phyloP scores from a whole-genome alignment of 2,888 invertebrate species.

The Rotaria sp. region DNA sequence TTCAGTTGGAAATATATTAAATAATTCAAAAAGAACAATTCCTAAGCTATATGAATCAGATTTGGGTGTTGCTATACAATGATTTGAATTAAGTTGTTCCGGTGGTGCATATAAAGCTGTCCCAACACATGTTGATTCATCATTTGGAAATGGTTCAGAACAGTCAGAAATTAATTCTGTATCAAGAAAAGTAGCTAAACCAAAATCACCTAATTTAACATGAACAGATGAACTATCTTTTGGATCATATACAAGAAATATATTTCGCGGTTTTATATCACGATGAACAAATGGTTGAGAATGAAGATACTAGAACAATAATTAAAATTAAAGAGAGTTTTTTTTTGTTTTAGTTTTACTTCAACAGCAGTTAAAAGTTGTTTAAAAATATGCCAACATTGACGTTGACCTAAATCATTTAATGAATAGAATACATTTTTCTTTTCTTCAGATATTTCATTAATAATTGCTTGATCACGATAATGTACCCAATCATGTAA shows the following conservation, averaged over 20 bases:
- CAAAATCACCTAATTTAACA: conserved; percentile 67
- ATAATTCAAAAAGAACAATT: conserved; percentile 69
- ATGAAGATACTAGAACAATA: conserved; percentile 63
- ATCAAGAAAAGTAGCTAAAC: conserved; percentile 62
- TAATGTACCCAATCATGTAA: conserved; percentile 69
- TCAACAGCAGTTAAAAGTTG: conserved; percentile 69
- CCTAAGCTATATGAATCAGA: conserved; percentile 77
- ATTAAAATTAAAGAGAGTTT: no score
- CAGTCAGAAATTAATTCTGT: not conserved
- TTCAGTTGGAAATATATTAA: conserved; percentile 66
- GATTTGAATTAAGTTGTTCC: conserved; percentile 66
- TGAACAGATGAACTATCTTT: conserved; percentile 49
- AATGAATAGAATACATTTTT: not conserved
- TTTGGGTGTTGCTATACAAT: conserved; percentile 68
- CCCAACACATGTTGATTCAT: conserved; percentile 60
- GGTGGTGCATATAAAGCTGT: conserved; percentile 75
- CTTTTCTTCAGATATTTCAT: not conserved
- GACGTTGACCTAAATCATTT: conserved; percentile 38
- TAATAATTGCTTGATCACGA: conserved; percentile 57
- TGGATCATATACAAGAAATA: conserved; percentile 61
- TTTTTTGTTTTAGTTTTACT: conserved; percentile 12
- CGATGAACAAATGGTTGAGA: conserved; percentile 71
- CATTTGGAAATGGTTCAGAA: not conserved
- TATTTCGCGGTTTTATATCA: conserved; percentile 68
- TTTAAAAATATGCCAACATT: conserved; percentile 60